These are phyloP conservation scores for Cosmia trapezina DNA, from an alignment of 2,888 invertebrate species.

Conservation along the genomic window DNA sequence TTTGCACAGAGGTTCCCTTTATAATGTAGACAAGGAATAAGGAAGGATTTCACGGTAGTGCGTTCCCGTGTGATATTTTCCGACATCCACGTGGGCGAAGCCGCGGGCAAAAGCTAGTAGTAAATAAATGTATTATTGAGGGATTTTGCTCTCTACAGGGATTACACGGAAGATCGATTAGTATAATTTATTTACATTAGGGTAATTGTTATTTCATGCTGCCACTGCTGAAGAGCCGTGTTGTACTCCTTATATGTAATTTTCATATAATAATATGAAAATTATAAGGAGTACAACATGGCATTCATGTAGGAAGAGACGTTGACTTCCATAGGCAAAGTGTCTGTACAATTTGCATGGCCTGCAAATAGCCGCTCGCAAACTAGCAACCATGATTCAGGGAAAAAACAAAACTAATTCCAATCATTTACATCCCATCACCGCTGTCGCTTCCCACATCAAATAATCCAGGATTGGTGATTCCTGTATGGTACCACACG, in stretches of 20 bases:
- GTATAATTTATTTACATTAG: constrained; percentile 7
- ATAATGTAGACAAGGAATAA: too few species aligned
- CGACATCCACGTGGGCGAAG: too few species aligned
- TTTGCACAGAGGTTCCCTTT: too few species aligned
- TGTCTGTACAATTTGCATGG: neutral
- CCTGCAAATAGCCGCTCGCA: neutral
- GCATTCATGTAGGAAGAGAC: neutral
- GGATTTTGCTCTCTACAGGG: neutral
- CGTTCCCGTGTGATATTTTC: too few species aligned
- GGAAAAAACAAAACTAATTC: neutral
- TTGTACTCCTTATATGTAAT: too few species aligned
- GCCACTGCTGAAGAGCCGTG: neutral
- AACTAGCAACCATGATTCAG: neutral
- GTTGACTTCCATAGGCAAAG: too few species aligned
- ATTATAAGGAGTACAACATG: too few species aligned
- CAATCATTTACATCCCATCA: neutral
- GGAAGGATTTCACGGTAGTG: too few species aligned
- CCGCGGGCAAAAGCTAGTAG: too few species aligned
- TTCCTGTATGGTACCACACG: neutral
- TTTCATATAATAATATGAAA: constrained; percentile 1
- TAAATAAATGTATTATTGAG: neutral
- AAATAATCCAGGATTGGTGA: constrained; percentile 27
- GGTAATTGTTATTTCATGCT: neutral
- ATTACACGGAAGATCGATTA: neutral
- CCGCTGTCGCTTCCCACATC: constrained; percentile 1